Evolutionary conservation across 2,113 vertebrate species (phyloP), one percentile per base, ranked within the genome.

Genomic region (Carettochelys insculpta): DNA sequence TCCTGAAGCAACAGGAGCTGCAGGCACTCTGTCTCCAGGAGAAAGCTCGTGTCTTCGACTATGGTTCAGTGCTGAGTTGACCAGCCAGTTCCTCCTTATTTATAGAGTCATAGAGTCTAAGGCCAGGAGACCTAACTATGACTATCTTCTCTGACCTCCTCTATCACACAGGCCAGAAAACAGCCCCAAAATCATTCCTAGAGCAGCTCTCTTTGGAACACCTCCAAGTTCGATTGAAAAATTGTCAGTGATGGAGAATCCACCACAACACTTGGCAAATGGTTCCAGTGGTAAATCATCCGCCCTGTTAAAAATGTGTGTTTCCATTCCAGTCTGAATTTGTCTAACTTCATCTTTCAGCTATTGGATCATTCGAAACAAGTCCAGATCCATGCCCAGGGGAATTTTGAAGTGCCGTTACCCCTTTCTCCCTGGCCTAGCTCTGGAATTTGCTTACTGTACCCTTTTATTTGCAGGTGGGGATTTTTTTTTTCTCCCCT

Each of bases 361-460:
- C 61, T 19, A 11, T 38, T 38, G 61, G 61, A 68, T 38, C 61
- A 38, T 38, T 45, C 71, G 41, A 45, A 75, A 45, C 71, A 75
- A 45, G 71, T 45, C 41, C 43, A 25, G 71, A 75, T 45, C 41
- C 93, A 95, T 85, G 92, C 78, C 95, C 92, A 92, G 77, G 29
- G 19, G 82, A 82, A 93, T 54, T 86, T 71, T 78, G 93, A 87
- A 94, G 90, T 89, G 89, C 61, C 93, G 83, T 95, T 93, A 95
- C 77, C 94, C 94, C 29, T 27, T 85, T 50, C 89, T 96, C 94
- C 88, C 92, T 90, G 90, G 81, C 96, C 94, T 95, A 92, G 85
- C 77, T 93, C 45, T 95, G 94, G 95, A 96, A 97, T 96, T 94
- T 93, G 96, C 95, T 97, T 93, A 88, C 95, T 65, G 91, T 91